Evolutionary conservation across 2,888 invertebrate species (phyloP).

Genomic region (Clunio marinus): DNA sequence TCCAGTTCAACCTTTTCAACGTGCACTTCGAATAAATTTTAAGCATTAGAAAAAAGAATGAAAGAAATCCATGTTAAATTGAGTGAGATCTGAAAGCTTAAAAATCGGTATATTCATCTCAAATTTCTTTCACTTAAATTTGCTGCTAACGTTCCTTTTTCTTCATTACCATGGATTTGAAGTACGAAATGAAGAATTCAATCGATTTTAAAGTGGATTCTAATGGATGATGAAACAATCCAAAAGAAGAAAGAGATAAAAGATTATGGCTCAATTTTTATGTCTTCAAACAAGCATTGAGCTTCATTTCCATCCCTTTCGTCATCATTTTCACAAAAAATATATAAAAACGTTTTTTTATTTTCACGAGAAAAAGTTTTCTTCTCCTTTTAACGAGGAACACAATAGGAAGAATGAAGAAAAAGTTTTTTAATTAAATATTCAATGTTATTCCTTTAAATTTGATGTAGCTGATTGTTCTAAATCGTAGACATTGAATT

Average conservation of each 20-base stretch:
- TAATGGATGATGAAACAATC: conserved; percentile 1
- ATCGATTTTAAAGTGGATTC: conserved; percentile 28
- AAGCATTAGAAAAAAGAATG: too few relatives aligned
- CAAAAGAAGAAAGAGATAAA: background rate
- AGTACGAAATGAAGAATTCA: background rate
- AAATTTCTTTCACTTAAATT: conserved; percentile 10
- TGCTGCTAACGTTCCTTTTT: background rate
- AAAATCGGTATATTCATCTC: conserved; percentile 14
- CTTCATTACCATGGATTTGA: background rate
- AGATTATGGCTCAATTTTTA: conserved; percentile 6
- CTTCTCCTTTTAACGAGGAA: too few relatives aligned
- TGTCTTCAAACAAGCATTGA: background rate
- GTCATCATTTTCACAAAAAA: too few relatives aligned
- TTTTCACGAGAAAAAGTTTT: background rate
- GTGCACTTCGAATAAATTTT: too few relatives aligned
- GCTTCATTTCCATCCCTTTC: too few relatives aligned
- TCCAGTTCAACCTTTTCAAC: too few relatives aligned
- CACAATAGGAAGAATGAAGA: background rate
- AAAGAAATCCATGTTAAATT: conserved; percentile 5
- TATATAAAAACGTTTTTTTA: too few relatives aligned
- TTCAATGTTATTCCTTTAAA: conserved; percentile 8
- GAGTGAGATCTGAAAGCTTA: conserved; percentile 31
- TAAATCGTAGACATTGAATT: too few relatives aligned
- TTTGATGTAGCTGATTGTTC: background rate
- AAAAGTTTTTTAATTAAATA: conserved; percentile 25